These are phyloP conservation scores for Gymnobelideus leadbeateri DNA, from an alignment of 2,113 vertebrate species.

Conservation along the genomic window DNA sequence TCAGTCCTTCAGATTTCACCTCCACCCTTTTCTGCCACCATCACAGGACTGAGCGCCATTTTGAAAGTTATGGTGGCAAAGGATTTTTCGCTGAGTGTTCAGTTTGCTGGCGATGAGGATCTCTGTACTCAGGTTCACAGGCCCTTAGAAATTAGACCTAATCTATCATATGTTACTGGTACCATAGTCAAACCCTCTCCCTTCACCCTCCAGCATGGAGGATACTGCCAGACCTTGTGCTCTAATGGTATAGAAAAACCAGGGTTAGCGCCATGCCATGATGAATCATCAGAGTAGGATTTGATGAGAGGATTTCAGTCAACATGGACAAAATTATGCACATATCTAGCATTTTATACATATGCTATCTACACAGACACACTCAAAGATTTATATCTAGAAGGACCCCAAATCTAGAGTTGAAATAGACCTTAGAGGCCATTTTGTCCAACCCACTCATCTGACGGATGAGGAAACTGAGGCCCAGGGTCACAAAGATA, in stretches of 20 bases:
- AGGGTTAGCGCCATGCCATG: neutral
- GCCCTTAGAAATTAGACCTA: neutral
- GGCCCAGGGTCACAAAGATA: neutral
- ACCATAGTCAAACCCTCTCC: neutral
- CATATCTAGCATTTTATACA: neutral
- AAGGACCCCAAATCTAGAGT: neutral
- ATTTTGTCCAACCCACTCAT: neutral
- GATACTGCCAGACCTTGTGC: neutral
- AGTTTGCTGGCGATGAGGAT: neutral
- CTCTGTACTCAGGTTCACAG: neutral
- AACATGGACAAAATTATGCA: neutral
- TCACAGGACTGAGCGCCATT: neutral
- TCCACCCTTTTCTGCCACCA: neutral
- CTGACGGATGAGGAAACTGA: neutral
- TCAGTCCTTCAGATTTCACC: neutral
- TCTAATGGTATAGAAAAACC: neutral
- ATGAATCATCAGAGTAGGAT: neutral
- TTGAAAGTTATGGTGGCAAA: neutral
- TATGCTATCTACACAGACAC: neutral
- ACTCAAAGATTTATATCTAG: neutral
- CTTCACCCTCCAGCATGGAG: neutral
- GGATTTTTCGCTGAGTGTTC: neutral
- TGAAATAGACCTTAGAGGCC: neutral
- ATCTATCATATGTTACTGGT: neutral
- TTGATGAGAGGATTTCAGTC: neutral